A percentile compares a stretch with the other conserved stretches of the same genome.
phyloP scores from a whole-genome alignment of 2,797 vertebrate genomes.

The Triplophysa bombifrons region DNA sequence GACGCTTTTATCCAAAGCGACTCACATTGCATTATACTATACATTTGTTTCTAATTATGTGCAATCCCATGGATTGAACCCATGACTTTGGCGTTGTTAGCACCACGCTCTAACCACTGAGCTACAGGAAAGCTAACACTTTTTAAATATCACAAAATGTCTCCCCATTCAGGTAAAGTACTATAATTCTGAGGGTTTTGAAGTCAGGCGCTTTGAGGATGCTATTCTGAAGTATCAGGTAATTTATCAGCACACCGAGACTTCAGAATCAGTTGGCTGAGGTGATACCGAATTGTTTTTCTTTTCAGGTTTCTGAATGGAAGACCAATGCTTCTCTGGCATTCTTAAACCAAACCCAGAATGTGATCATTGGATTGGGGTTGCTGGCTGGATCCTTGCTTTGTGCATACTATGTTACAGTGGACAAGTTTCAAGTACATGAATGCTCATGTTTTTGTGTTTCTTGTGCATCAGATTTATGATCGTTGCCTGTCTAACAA shows the following conservation, averaged over 20 bases:
- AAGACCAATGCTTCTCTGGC: conserved; percentile 86
- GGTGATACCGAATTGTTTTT: background rate
- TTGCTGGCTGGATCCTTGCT: conserved; percentile 87
- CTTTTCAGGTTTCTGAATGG: conserved; percentile 82
- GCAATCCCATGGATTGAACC: conserved; percentile 69
- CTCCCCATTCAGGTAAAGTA: conserved; percentile 84
- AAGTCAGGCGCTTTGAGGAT: conserved; percentile 84
- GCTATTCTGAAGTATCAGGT: conserved; percentile 90
- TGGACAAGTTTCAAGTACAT: conserved; percentile 81
- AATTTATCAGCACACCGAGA: background rate
- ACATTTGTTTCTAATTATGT: too few species aligned
- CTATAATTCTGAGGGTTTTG: conserved; percentile 85
- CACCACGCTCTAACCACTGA: conserved; percentile 63
- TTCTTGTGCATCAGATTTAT: background rate
- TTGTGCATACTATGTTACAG: conserved; percentile 83
- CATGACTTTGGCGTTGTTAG: conserved; percentile 67
- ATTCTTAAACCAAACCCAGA: conserved; percentile 90
- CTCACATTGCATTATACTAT: too few species aligned
- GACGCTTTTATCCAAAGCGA: too few species aligned
- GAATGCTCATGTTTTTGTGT: background rate
- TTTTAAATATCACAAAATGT: background rate
- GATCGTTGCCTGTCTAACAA: background rate
- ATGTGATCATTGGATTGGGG: conserved; percentile 86
- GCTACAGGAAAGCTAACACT: too few species aligned
- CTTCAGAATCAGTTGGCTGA: background rate